Base-by-base conservation (phyloP, 2,888 invertebrate genomes). In the Ichneumoninae sp. region DNA sequence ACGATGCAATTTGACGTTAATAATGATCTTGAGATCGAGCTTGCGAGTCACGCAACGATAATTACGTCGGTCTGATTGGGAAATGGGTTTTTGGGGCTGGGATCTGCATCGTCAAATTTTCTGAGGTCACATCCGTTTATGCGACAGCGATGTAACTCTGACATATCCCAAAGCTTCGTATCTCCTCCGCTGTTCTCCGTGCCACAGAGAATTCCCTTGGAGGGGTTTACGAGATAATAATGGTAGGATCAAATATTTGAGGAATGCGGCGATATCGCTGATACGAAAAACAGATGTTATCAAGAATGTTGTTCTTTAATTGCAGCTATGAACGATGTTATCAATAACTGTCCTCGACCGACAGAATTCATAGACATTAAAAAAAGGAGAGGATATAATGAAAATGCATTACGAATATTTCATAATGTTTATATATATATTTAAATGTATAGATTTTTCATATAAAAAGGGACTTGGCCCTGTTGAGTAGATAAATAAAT, bases 121-220 rank as follows among this genome's bases (percentile, higher is more conserved):
- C 50, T 50, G 40, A 84, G 57, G 54, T 81, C 57, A 5, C 33
- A 69, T 66, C 69, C 68, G 6, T 75, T 81, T n/a, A 78, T 63
- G 13, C 52, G 83, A 75, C 73, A 84, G 30, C 83, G 76, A 85
- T 75, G 66, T n/a, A 87, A 78, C 63, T 86, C 85, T 30, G 86
- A 83, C 75, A 85, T 86, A 30, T 70, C 7, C 30, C 75, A 76
- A 22, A 10, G 70, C 89, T 89, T 88, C 86, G 85, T 91, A 90
- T 85, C 91, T 90, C 88, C 88, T 88, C 86, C 89, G 86, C 89
- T 63, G 47, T 52, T 75, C 60, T 52, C 68, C n/a, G 4, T 1
- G 57, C 8, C 22, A 6, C 63, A 90, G 94, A 87, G 50, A 65
- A 77, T 70, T 70, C 16, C 30, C 50, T 63, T n/a, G 10, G 33